These are phyloP conservation scores for Dimorphilus gyrociliatus DNA, from an alignment of 2,888 invertebrate species.

Conservation along the genomic window DNA sequence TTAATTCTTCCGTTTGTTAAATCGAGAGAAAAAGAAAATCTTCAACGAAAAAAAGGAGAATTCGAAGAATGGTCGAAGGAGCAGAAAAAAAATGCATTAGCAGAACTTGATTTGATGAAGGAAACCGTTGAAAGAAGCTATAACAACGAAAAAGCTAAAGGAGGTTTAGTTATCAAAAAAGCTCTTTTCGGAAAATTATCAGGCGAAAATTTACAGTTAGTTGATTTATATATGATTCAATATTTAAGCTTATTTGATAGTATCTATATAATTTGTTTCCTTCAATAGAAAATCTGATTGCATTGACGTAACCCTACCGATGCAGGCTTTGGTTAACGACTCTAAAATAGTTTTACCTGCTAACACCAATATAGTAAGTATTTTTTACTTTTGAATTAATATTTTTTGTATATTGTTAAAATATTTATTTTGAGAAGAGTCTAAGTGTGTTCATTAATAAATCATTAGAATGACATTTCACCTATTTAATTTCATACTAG, in stretches of 20 bases:
- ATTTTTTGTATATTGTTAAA: constrained; percentile 2
- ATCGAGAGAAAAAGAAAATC: constrained; percentile 57
- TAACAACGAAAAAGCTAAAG: constrained; percentile 60
- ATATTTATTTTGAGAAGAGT: too few relatives aligned
- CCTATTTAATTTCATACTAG: constrained; percentile 43
- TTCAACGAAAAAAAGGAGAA: constrained; percentile 62
- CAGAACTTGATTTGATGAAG: constrained; percentile 68
- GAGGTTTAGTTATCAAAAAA: constrained; percentile 66
- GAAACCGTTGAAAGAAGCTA: constrained; percentile 69
- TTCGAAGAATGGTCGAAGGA: constrained; percentile 59
- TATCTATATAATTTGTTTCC: constrained; percentile 4
- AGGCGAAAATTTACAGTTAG: constrained; percentile 13
- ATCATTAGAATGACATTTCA: neutral
- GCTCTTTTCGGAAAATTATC: constrained; percentile 46
- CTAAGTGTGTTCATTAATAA: constrained; percentile 6
- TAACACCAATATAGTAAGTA: constrained; percentile 56
- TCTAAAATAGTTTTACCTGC: constrained; percentile 69
- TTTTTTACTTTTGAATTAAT: neutral
- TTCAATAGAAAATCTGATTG: constrained; percentile 14
- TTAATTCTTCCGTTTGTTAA: constrained; percentile 54
- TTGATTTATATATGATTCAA: neutral
- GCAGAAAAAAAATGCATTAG: constrained; percentile 64
- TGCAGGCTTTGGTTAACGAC: constrained; percentile 82
- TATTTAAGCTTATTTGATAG: neutral
- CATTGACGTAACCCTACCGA: constrained; percentile 79